These are phyloP conservation scores for Pemphredon lugubris DNA, from an alignment of 2,888 invertebrate species.

Conservation along the genomic window DNA sequence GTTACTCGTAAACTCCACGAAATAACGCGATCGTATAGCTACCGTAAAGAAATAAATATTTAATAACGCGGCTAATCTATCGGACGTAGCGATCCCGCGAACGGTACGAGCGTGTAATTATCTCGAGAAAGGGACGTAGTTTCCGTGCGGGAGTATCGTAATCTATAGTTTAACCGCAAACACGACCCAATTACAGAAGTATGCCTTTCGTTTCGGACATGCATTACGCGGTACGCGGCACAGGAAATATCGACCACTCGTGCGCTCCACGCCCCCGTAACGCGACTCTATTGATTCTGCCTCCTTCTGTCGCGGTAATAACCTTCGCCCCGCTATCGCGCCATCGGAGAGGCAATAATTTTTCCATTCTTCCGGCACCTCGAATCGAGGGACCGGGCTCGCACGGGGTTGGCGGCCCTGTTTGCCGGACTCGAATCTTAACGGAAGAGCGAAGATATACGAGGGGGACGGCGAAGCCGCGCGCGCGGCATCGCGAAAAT, in stretches of 20 bases:
- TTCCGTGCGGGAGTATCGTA: constrained; percentile 16
- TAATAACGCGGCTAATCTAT: no score
- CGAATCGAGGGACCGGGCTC: constrained; percentile 41
- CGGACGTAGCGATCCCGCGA: background rate
- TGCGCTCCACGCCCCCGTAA: constrained; percentile 66
- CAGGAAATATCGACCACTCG: constrained; percentile 65
- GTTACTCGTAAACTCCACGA: no score
- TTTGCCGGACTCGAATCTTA: constrained; percentile 33
- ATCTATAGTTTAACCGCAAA: constrained; percentile 31
- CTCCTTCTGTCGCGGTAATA: constrained; percentile 68
- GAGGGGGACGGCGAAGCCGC: constrained; percentile 16
- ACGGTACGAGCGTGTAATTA: background rate
- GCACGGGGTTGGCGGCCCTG: background rate
- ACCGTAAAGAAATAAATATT: no score
- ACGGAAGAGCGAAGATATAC: constrained; percentile 60
- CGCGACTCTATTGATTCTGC: constrained; percentile 68
- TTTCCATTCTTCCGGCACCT: constrained; percentile 61
- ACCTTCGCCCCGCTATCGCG: constrained; percentile 62
- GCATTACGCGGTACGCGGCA: constrained; percentile 36
- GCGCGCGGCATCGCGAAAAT: constrained; percentile 50
- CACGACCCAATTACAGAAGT: constrained; percentile 47
- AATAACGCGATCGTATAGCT: no score
- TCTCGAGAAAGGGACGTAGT: background rate
- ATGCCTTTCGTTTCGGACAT: constrained; percentile 44
- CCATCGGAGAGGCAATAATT: constrained; percentile 67